Base-by-base conservation (phyloP, 2,797 vertebrate species). In the Tapera naevia region DNA sequence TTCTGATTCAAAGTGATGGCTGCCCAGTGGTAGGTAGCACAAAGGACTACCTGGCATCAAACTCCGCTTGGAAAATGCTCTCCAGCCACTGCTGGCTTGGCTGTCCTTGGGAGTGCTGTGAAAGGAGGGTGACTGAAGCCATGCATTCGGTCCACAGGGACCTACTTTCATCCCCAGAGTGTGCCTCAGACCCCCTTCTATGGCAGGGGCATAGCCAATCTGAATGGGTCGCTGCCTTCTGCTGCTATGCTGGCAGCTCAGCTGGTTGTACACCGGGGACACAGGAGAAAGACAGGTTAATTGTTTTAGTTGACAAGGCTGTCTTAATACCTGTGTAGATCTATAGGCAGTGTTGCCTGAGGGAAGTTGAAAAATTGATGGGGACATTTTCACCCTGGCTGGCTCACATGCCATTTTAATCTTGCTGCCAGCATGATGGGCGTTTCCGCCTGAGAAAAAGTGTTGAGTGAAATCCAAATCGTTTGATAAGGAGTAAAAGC, bases 341-440 rank as follows among this genome's bases (percentile, higher is more conserved):
- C 95, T 89, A 89, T 96, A 94, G 90, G 95, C 96, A 93, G 75
- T 72, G n/a, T 93, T 95, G 97, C 97, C 96, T 54, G 88, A 96
- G 96, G 97, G 91, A 90, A 96, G 82, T 94, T 97, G 78, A 97
- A 97, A 97, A 93, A 95, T 97, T 97, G 95, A 97, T 95, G 86
- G 97, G 39, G 69, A 91, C 88, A 76, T 96, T 97, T 97, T 97
- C 86, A 95, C 95, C 95, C 91, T 65, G 74, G 51, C 71, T 95
- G 80, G 81, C 89, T 96, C 86, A 71, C 82, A 97, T 97, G 96
- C 96, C 96, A 81, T 88, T 97, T 94, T 95, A 97, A 96, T 97
- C 84, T 89, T 30, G 32, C 70, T 95, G 69, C 95, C 65, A 82
- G 83, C 88, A 56, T 93, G 92, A 97, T 5, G 69, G 91, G 79